Conservation (phyloP, 2,888 invertebrate genomes). For the Sminthurides aquaticus region DNA sequence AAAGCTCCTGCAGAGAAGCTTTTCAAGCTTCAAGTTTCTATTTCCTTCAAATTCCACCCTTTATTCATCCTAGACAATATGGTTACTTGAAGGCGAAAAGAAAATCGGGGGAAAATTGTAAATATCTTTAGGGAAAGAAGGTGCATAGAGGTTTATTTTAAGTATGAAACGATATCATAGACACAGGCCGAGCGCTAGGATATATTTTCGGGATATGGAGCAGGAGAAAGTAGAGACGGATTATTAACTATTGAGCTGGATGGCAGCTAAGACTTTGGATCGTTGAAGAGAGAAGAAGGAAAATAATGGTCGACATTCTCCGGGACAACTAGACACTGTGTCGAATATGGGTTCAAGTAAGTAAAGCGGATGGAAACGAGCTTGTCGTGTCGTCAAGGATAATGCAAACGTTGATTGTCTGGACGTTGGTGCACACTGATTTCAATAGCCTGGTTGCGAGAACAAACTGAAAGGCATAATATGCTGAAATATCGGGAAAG, state of each 20-base stretch:
- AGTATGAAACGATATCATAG: no score
- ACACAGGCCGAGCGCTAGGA: no score
- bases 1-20: neutral
- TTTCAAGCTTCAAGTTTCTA: neutral
- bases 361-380: neutral
- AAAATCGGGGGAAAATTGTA: neutral
- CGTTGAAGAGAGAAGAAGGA: no score
- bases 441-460: neutral
- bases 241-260: neutral
- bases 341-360: neutral
- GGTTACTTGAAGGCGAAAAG: neutral
- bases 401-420: neutral
- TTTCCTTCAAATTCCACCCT: no score
- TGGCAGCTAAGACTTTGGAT: neutral
- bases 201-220: neutral
- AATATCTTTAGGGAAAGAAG: neutral
- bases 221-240: no score
- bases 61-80: no score
- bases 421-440: neutral
- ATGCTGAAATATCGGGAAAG: neutral
- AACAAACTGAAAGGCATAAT: neutral
- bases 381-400: neutral
- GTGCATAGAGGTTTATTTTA: neutral
- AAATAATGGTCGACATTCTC: no score
- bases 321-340: neutral